Percentiles rank a stretch among this genome's conserved stretches.
phyloP scores from a whole-genome alignment of 1,140 invertebrate genomes.

The Octopus sinensis region DNA sequence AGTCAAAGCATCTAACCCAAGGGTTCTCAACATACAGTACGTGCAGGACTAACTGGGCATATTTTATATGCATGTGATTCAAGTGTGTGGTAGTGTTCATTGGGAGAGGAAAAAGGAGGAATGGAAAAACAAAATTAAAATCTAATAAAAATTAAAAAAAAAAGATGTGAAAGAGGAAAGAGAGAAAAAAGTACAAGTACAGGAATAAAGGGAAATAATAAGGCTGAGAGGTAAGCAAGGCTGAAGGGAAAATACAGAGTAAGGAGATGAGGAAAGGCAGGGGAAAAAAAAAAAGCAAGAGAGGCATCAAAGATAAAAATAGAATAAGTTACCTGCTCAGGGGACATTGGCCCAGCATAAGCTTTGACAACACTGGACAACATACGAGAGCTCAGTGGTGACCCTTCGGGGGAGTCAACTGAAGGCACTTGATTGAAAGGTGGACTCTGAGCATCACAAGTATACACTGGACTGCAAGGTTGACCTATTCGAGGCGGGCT shows the following conservation, averaged over 20 bases:
- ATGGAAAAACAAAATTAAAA: no score
- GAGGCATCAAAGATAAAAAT: no score
- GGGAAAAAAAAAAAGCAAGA: background rate
- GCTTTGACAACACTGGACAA: slow-evolving; percentile 69
- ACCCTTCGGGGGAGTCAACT: background rate
- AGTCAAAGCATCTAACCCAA: no score
- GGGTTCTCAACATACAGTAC: no score
- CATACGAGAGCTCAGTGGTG: slow-evolving; percentile 30
- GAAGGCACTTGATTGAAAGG: slow-evolving; percentile 19
- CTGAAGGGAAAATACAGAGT: background rate
- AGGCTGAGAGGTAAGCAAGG: background rate
- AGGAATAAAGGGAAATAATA: background rate
- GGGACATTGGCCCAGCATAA: slow-evolving; percentile 81
- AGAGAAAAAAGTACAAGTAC: no score
- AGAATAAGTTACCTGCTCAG: slow-evolving; percentile 53
- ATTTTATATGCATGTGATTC: no score
- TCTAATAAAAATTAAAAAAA: no score
- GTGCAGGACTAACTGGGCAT: no score
- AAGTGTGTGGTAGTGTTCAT: no score
- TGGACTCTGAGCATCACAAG: slow-evolving; percentile 21
- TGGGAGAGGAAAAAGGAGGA: no score
- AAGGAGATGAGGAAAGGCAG: no score
- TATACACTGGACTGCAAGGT: slow-evolving; percentile 50
- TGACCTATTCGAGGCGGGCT: slow-evolving; percentile 63
- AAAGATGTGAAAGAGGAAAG: no score